Conservation (phyloP, 2,888 invertebrate species). For the Gibbula magus region DNA sequence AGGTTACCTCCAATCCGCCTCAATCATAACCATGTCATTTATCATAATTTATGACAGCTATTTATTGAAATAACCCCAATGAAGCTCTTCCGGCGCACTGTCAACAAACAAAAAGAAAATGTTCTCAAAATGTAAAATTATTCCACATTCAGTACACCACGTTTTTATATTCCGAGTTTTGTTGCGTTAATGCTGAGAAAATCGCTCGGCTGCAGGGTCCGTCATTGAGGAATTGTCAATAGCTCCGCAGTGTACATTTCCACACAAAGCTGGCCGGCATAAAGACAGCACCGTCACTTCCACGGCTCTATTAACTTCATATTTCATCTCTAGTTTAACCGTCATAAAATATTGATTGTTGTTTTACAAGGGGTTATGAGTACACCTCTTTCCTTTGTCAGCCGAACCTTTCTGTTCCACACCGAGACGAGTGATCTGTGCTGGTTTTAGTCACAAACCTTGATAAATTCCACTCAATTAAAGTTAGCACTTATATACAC, state of each 20-base stretch:
- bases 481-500: too few species aligned
- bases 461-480: too few species aligned
- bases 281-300: neutral
- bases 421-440: too few species aligned
- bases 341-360: conserved; percentile 20
- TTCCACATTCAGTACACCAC: neutral
- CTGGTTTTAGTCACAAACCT: too few species aligned
- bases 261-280: neutral
- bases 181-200: conserved; percentile 1
- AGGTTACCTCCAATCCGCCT: neutral
- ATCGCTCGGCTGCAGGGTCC: neutral
- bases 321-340: conserved; percentile 6
- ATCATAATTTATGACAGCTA: neutral
- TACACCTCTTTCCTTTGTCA: too few species aligned
- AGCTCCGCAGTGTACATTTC: conserved; percentile 17
- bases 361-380: neutral
- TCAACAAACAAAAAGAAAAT: neutral
- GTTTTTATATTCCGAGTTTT: neutral
- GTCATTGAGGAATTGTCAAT: neutral
- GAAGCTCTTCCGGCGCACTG: neutral
- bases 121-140: neutral
- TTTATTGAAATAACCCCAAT: neutral
- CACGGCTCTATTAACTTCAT: conserved; percentile 10
- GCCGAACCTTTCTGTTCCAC: too few species aligned
- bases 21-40: neutral